phyloP scores from a whole-genome alignment of 2,888 invertebrate genomes.

The Oxystoma pomonae region DNA sequence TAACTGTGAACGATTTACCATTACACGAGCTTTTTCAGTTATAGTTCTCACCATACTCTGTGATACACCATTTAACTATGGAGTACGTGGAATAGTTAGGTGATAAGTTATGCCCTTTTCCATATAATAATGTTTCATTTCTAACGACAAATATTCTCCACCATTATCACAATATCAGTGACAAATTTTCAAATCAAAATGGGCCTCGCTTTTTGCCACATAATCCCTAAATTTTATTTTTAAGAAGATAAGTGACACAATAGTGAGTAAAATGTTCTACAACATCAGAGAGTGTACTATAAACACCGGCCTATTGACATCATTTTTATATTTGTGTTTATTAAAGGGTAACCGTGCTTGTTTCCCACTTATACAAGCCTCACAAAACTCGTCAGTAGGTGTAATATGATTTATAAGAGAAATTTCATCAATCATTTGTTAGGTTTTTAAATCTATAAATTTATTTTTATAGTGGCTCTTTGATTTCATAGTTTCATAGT shows the following conservation, averaged over 20 bases:
- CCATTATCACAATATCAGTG: conserved; percentile 33
- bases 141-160: no score
- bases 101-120: no score
- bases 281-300: no score
- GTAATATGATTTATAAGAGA: no score
- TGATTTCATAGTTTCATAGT: no score
- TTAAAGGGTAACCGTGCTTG: conserved; percentile 13
- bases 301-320: conserved; percentile 17
- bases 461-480: no score
- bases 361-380: conserved; percentile 20
- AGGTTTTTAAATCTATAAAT: no score
- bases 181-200: conserved; percentile 29
- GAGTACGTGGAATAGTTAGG: conserved; percentile 39
- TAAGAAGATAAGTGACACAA: conserved; percentile 30
- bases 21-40: no score
- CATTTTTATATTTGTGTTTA: conserved; percentile 19
- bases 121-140: no score
- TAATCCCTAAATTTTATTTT: conserved; percentile 15
- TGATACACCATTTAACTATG: conserved; percentile 34
- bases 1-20: conserved; percentile 33
- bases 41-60: no score
- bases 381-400: no score
- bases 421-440: no score
- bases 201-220: conserved; percentile 5
- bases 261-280: conserved; percentile 9